These are phyloP conservation scores for Apeltes quadracus DNA, from an alignment of 2,113 vertebrate species.

Conservation along the genomic window DNA sequence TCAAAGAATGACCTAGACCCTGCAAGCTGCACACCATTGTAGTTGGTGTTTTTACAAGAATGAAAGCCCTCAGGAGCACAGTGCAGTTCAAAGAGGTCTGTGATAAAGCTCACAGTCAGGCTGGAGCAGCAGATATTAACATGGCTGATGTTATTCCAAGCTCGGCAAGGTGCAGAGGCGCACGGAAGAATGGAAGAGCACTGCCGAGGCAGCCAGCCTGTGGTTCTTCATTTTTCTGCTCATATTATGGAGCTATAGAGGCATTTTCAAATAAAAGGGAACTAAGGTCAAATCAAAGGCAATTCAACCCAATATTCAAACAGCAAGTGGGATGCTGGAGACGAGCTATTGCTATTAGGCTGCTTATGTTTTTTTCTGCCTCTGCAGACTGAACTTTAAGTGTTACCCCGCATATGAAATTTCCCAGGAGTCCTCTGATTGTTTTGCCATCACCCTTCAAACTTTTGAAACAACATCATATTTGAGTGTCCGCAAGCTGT, in stretches of 20 bases:
- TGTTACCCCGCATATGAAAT: not conserved
- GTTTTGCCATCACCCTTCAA: conserved; percentile 25
- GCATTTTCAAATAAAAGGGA: conserved; percentile 20
- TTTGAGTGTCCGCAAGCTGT: not conserved
- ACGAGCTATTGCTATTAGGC: conserved; percentile 20
- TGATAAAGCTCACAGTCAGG: conserved; percentile 25
- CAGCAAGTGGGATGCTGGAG: conserved; percentile 6
- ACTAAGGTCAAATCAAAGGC: conserved; percentile 25
- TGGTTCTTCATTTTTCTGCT: conserved; percentile 27
- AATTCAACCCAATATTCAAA: not conserved
- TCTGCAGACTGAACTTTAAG: conserved; percentile 18
- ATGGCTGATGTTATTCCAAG: conserved; percentile 44
- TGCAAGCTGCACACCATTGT: conserved; percentile 18
- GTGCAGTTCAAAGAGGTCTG: conserved; percentile 42
- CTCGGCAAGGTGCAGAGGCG: conserved; percentile 9
- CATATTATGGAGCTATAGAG: conserved; percentile 20
- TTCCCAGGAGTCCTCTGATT: conserved; percentile 1
- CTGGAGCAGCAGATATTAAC: conserved; percentile 45
- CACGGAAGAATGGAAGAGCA: too few species aligned
- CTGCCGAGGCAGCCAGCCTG: conserved; percentile 2
- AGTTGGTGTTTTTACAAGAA: conserved; percentile 39
- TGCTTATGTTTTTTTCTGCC: not conserved
- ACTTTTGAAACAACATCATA: not conserved
- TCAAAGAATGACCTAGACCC: conserved; percentile 34
- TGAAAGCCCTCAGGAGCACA: conserved; percentile 17